Evolutionary conservation across 2,888 invertebrate genomes (phyloP).

Genomic region (Pristionchus exspectatus): DNA sequence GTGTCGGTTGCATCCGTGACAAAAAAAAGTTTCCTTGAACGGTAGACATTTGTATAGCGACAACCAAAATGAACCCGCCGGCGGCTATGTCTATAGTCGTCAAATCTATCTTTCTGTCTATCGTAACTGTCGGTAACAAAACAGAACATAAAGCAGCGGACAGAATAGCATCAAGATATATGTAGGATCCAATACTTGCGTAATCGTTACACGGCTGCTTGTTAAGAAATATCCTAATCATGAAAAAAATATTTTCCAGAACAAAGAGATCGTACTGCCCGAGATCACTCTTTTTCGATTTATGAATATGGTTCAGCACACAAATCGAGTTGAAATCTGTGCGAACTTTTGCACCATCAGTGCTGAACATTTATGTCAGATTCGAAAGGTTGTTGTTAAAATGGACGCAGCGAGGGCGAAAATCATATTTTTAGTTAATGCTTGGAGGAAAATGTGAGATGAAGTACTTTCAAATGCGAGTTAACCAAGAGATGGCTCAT

Average conservation of each 20-base stretch:
- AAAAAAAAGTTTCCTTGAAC: too few species aligned
- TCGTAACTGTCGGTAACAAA: too few species aligned
- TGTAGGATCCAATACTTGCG: too few species aligned
- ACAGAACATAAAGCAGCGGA: too few species aligned
- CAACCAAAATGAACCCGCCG: too few species aligned
- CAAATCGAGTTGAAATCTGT: not conserved
- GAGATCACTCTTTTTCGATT: not conserved
- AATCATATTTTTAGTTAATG: not conserved
- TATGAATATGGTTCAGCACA: not conserved
- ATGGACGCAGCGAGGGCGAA: not conserved
- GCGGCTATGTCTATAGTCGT: too few species aligned
- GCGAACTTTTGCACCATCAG: not conserved
- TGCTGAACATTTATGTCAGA: not conserved
- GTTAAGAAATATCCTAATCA: too few species aligned
- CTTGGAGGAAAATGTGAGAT: not conserved
- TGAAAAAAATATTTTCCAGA: not conserved
- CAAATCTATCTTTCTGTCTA: too few species aligned
- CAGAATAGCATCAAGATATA: too few species aligned
- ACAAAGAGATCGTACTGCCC: not conserved
- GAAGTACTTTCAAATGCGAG: not conserved
- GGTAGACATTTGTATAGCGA: too few species aligned
- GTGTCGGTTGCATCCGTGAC: not conserved
- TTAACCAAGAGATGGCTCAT: not conserved
- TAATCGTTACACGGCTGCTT: too few species aligned
- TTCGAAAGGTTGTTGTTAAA: not conserved